These are phyloP conservation scores for Papilio elwesi DNA, from an alignment of 2,888 invertebrate genomes.

Conservation along the genomic window DNA sequence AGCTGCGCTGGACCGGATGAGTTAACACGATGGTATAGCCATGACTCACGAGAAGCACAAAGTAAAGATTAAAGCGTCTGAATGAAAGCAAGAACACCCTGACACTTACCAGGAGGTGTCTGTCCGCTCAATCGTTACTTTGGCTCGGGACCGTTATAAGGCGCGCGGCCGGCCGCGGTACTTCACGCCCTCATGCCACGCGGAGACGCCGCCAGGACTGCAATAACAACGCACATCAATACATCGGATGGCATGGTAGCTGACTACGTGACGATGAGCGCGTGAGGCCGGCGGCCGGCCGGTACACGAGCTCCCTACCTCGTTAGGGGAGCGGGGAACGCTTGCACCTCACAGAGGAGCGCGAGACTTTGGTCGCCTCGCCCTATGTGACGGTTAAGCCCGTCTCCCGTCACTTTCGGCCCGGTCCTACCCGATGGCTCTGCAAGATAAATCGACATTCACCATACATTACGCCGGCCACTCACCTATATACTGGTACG, in stretches of 20 bases:
- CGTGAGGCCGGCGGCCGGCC: constrained; percentile 61
- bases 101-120: constrained; percentile 83
- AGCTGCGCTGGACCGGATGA: constrained; percentile 50
- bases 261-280: constrained; percentile 80
- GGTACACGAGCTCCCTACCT: constrained; percentile 86
- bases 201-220: constrained; percentile 77
- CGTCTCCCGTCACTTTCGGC: constrained; percentile 86
- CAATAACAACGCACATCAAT: constrained; percentile 81
- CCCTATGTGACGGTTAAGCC: constrained; percentile 84
- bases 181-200: constrained; percentile 80
- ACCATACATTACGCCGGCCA: constrained; percentile 59
- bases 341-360: constrained; percentile 91
- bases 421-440: constrained; percentile 89
- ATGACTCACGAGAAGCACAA: constrained; percentile 78
- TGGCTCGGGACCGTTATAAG: constrained; percentile 74
- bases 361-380: constrained; percentile 80
- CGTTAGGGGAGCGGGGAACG: constrained; percentile 90
- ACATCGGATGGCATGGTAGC: constrained; percentile 72
- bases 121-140: constrained; percentile 82
- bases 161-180: constrained; percentile 81
- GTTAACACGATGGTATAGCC: constrained; percentile 52
- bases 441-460: constrained; percentile 74
- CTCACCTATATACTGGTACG: constrained; percentile 88
- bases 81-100: constrained; percentile 82
- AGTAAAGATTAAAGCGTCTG: constrained; percentile 82